phyloP scores from a whole-genome alignment of 2,888 invertebrate genomes.

The Tenthredo livida region DNA sequence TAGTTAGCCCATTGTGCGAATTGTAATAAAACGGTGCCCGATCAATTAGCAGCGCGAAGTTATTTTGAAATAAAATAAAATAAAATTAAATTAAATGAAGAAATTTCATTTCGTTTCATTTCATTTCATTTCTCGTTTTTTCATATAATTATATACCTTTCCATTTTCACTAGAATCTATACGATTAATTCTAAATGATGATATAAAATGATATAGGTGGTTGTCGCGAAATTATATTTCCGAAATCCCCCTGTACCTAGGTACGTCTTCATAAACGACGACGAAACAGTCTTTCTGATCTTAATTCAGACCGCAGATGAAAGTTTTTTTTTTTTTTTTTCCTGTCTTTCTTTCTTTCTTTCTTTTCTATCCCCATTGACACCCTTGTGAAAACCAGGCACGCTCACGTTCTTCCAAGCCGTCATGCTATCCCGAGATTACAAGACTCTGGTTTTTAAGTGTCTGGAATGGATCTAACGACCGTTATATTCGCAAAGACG shows the following conservation, averaged over 20 bases:
- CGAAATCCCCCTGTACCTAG: neutral
- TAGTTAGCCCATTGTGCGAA: constrained; percentile 16
- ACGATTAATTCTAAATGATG: no score
- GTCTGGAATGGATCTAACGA: constrained; percentile 19
- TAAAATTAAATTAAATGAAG: neutral
- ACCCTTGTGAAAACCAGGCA: neutral
- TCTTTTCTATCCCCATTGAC: neutral
- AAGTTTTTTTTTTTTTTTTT: neutral
- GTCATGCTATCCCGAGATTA: neutral
- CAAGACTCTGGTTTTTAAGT: neutral
- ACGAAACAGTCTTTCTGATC: neutral
- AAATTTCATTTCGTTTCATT: neutral
- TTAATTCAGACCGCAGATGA: neutral
- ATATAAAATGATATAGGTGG: no score
- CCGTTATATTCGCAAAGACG: neutral
- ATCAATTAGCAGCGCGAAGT: neutral
- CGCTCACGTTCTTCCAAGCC: neutral
- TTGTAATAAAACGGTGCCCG: neutral
- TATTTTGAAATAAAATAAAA: neutral
- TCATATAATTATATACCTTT: no score
- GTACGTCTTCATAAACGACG: neutral
- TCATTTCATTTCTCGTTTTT: no score
- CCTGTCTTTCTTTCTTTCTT: neutral
- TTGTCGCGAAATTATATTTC: neutral
- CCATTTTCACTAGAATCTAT: no score